Percentiles rank a stretch among this genome's conserved stretches.
Evolutionary conservation across 2,797 vertebrate species (phyloP).

Genomic region (Yasuhikotakia modesta): DNA sequence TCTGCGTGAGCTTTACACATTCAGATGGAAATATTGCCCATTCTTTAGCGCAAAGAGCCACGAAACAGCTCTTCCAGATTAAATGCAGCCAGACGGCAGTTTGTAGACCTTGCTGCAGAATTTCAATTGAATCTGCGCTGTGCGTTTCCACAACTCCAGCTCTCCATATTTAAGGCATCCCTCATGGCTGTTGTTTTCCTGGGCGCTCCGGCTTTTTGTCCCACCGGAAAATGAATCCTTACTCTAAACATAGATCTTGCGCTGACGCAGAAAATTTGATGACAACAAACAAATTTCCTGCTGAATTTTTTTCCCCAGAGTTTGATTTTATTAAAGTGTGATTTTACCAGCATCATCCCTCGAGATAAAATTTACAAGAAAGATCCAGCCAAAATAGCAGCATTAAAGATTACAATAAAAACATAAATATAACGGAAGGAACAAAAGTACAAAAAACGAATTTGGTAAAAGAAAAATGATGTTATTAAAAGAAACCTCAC

Average conservation of each 20-base stretch:
- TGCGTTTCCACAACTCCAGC: background rate
- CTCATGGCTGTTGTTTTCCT: slow-evolving; percentile 7
- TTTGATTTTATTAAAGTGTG: slow-evolving; percentile 9
- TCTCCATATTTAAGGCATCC: slow-evolving; percentile 24
- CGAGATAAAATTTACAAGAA: background rate
- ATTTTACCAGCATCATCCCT: slow-evolving; percentile 20
- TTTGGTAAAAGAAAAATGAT: too few species aligned
- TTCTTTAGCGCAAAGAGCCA: slow-evolving; percentile 24
- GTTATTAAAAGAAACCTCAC: too few species aligned
- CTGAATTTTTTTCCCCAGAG: slow-evolving; percentile 19
- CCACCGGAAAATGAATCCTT: slow-evolving; percentile 23
- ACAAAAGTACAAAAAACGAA: background rate
- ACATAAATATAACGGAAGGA: slow-evolving; percentile 4
- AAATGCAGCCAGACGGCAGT: slow-evolving; percentile 34
- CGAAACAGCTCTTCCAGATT: slow-evolving; percentile 22
- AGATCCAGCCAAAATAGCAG: slow-evolving; percentile 10
- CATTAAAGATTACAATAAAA: background rate
- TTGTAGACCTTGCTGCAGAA: slow-evolving; percentile 20
- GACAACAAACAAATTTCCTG: background rate
- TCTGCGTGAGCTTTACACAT: background rate
- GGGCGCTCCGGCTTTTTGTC: background rate
- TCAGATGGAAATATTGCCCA: slow-evolving; percentile 18
- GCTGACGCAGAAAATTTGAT: background rate
- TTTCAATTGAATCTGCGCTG: slow-evolving; percentile 34
- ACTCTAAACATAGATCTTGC: background rate